phyloP scores from a whole-genome alignment of 2,113 vertebrate species.

The Empidonax alnorum region DNA sequence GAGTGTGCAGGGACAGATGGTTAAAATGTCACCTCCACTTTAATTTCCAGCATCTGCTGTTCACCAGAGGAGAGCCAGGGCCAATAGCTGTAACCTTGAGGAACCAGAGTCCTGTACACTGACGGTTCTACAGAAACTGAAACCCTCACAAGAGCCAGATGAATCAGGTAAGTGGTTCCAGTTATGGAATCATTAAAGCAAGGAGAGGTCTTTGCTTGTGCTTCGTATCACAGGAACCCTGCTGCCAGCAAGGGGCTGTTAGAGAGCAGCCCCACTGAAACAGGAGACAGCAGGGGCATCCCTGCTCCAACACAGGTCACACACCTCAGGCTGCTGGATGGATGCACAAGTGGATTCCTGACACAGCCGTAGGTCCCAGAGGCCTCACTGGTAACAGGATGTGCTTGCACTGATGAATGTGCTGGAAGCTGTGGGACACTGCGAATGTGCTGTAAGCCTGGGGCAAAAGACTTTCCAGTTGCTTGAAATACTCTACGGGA shows the following conservation, averaged over 20 bases:
- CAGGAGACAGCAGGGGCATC: background rate
- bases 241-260: background rate
- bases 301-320: accelerated
- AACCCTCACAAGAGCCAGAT: accelerated
- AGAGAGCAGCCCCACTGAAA: accelerated
- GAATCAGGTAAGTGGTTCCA: background rate
- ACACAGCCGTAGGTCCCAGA: accelerated
- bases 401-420: accelerated
- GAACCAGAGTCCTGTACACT: background rate
- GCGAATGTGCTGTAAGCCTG: background rate
- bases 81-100: background rate
- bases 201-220: background rate
- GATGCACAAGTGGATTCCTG: accelerated
- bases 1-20: background rate
- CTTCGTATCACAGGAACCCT: background rate
- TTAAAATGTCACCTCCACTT: background rate
- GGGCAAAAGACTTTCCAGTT: background rate
- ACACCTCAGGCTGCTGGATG: background rate
- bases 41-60: background rate
- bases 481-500: accelerated
- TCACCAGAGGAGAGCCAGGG: background rate
- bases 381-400: accelerated
- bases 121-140: background rate
- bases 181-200: background rate
- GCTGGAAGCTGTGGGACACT: background rate